Evolutionary conservation across 2,888 invertebrate species (phyloP).

Genomic region (Laothoe populi): DNA sequence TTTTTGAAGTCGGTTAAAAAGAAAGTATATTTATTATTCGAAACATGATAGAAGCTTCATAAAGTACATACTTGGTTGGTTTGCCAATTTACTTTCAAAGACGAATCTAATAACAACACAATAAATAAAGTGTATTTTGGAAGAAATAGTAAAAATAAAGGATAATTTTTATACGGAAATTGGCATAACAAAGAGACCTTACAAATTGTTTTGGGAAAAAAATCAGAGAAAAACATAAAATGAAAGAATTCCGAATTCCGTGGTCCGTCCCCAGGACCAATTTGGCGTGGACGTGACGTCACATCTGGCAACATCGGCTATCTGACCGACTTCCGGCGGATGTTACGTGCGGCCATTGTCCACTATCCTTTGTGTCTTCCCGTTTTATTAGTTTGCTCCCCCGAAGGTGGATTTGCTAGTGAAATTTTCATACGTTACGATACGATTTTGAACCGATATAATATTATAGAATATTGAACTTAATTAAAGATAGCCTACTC

Average conservation of each 20-base stretch:
- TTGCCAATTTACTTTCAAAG: too few species aligned
- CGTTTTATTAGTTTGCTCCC: conserved; percentile 65
- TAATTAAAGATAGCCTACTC: too few species aligned
- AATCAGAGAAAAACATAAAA: conserved; percentile 14
- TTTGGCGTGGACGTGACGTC: conserved; percentile 39
- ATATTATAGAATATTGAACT: too few species aligned
- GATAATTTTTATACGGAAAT: neutral
- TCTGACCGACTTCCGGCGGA: conserved; percentile 51
- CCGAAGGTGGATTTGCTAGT: conserved; percentile 39
- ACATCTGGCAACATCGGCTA: conserved; percentile 53
- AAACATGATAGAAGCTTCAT: too few species aligned
- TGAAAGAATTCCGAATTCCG: conserved; percentile 8
- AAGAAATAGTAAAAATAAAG: too few species aligned
- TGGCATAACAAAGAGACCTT: neutral
- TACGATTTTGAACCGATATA: conserved; percentile 27
- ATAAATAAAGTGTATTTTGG: too few species aligned
- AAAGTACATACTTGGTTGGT: too few species aligned
- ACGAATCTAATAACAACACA: too few species aligned
- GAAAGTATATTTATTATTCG: too few species aligned
- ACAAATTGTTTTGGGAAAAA: neutral
- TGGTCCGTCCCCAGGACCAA: conserved; percentile 4
- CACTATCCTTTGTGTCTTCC: conserved; percentile 54
- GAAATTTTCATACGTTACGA: conserved; percentile 34
- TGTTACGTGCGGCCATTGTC: conserved; percentile 61
- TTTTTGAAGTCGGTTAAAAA: too few species aligned